Conservation (phyloP, 2,797 vertebrate species). For the Gila robusta region DNA sequence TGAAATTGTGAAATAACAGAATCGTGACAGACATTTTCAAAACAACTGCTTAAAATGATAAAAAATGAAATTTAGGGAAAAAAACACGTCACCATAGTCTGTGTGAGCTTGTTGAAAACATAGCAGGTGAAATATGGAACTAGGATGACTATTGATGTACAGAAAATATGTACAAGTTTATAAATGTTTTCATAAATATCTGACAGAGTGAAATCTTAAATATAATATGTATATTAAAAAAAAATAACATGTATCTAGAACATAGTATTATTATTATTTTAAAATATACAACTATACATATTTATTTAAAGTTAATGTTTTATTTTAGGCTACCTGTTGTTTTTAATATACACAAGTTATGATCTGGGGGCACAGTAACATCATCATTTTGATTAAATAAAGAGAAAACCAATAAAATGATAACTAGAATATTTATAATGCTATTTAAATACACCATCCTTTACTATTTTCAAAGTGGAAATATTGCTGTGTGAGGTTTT, state of each 20-base stretch:
- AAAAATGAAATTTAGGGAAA: neutral
- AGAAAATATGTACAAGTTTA: neutral
- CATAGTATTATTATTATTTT: too few species aligned
- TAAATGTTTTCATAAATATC: neutral
- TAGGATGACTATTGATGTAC: neutral
- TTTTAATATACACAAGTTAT: neutral
- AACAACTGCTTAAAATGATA: neutral
- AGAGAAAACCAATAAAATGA: neutral
- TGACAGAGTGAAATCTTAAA: neutral
- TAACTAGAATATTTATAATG: neutral
- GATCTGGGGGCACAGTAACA: neutral
- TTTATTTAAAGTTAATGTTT: neutral
- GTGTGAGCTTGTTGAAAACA: neutral
- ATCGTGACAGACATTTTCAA: neutral
- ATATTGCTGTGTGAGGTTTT: neutral
- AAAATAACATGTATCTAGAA: neutral
- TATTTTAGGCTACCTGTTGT: neutral
- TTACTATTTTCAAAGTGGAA: neutral
- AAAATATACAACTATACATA: neutral
- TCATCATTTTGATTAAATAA: neutral
- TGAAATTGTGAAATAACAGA: neutral
- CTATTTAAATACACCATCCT: neutral
- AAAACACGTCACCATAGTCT: neutral
- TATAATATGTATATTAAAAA: neutral
- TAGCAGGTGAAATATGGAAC: neutral